phyloP scores from a whole-genome alignment of 2,888 invertebrate species.

The Rotaria socialis region DNA sequence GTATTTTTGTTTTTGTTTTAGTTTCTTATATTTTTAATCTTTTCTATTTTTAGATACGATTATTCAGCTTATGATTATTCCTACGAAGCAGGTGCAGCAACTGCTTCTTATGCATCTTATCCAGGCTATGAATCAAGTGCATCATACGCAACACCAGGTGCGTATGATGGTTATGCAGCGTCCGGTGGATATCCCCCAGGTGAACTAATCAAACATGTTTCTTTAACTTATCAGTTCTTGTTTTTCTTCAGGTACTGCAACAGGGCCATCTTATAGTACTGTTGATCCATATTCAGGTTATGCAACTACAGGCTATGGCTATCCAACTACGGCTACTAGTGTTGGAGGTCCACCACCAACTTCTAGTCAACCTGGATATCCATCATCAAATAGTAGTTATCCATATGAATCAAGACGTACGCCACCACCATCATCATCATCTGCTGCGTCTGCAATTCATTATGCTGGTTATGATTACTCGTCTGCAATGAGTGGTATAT shows the following conservation, averaged over 20 bases:
- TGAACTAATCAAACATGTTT: neutral
- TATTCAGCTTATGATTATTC: neutral
- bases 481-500: no score
- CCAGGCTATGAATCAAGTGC: neutral
- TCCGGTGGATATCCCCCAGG: neutral
- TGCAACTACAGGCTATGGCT: neutral
- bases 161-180: neutral
- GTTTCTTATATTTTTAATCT: neutral
- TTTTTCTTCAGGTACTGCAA: neutral
- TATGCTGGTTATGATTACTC: neutral
- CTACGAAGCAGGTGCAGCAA: neutral
- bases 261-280: neutral
- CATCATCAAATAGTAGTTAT: neutral
- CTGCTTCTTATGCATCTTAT: neutral
- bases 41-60: neutral
- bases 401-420: neutral
- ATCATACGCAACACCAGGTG: neutral
- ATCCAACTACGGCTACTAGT: neutral
- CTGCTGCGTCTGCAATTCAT: neutral
- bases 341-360: neutral
- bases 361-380: neutral
- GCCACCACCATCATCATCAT: neutral
- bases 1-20: neutral
- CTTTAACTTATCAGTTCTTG: neutral
- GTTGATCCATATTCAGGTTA: slow-evolving; percentile 24